These are phyloP conservation scores for Leucophenga varia DNA, from an alignment of 1,140 invertebrate genomes.

Conservation along the genomic window DNA sequence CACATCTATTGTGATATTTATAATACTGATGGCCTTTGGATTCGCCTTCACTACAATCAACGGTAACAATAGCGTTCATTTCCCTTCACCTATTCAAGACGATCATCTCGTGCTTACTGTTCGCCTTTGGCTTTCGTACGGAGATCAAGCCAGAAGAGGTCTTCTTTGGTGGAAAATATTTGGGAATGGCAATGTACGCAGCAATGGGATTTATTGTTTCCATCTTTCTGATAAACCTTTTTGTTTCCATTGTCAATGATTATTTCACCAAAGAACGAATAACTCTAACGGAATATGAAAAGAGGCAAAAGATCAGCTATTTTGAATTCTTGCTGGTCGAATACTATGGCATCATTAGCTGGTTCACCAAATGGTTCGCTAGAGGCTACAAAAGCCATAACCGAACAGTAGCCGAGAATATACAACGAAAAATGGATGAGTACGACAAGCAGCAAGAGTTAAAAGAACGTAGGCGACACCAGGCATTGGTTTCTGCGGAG, in stretches of 20 bases:
- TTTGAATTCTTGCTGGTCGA: constrained; percentile 9
- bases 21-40: constrained; percentile 9
- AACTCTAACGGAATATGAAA: not conserved
- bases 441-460: too few relatives aligned
- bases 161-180: not conserved
- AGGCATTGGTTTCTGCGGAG: too few relatives aligned
- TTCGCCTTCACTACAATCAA: constrained; percentile 10
- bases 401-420: too few relatives aligned
- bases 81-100: constrained; percentile 5
- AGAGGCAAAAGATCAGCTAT: not conserved
- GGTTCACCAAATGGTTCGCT: too few relatives aligned
- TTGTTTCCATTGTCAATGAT: constrained; percentile 10
- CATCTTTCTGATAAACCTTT: constrained; percentile 13
- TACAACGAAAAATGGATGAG: too few relatives aligned
- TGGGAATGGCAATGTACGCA: constrained; percentile 12
- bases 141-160: constrained; percentile 6
- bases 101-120: constrained; percentile 5
- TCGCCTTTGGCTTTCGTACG: constrained; percentile 12
- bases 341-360: too few relatives aligned
- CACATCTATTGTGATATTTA: constrained; percentile 1
- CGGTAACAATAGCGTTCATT: constrained; percentile 7
- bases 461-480: too few relatives aligned
- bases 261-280: constrained; percentile 6
- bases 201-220: constrained; percentile 10
- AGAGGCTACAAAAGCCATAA: too few relatives aligned